Percentiles rank a stretch among this genome's conserved stretches.
phyloP scores from a whole-genome alignment of 2,797 vertebrate genomes.

The Allenopithecus nigroviridis region DNA sequence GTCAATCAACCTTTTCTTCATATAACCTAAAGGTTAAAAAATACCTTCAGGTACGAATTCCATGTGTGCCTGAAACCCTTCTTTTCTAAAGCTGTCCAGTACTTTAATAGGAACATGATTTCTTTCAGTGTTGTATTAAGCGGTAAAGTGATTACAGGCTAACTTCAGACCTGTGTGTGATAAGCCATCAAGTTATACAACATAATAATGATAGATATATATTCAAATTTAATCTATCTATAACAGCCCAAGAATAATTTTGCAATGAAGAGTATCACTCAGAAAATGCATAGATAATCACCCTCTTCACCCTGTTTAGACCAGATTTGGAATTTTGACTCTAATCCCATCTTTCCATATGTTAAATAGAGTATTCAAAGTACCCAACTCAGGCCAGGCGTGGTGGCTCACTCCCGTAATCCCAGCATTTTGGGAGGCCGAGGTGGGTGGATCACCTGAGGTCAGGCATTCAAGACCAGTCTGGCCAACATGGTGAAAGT shows the following conservation, averaged over 20 bases:
- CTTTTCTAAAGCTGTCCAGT: not conserved
- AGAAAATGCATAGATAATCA: not conserved
- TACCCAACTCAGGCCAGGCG: not conserved
- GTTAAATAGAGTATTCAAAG: not conserved
- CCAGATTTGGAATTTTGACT: not conserved
- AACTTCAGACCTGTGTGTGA: not conserved
- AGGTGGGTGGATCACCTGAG: not conserved
- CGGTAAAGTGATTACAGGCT: not conserved
- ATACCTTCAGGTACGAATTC: not conserved
- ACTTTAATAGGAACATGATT: not conserved
- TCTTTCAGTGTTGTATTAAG: conserved; percentile 8
- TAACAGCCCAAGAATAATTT: not conserved
- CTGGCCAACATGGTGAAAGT: not conserved
- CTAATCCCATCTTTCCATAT: not conserved
- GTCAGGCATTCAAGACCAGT: not conserved
- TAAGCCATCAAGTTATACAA: not conserved
- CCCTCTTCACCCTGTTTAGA: not conserved
- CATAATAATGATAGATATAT: not conserved
- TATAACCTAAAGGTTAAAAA: not conserved
- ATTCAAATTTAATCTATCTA: not conserved
- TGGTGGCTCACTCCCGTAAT: not conserved
- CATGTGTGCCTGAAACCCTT: not conserved
- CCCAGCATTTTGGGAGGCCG: not conserved
- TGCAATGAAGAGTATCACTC: not conserved
- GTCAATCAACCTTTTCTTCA: not conserved